These are phyloP conservation scores for Phalacrocorax pelagicus DNA, from an alignment of 2,113 vertebrate genomes.

Conservation along the genomic window DNA sequence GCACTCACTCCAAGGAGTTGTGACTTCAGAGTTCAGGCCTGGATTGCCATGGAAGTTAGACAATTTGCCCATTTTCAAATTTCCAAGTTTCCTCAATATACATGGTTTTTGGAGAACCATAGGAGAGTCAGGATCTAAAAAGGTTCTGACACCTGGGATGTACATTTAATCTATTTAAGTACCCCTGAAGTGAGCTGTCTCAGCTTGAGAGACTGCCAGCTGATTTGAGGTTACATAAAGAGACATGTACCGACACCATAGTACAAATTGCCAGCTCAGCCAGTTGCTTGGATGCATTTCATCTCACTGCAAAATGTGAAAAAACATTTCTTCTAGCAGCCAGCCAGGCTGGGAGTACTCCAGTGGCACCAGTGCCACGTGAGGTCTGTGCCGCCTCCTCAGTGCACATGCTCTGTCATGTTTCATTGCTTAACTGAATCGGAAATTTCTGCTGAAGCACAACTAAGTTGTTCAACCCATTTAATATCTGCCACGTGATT, in stretches of 20 bases:
- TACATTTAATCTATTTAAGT: neutral
- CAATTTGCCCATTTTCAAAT: neutral
- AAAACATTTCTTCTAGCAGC: neutral
- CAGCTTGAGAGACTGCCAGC: neutral
- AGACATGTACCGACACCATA: neutral
- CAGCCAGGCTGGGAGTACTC: neutral
- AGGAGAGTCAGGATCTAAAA: neutral
- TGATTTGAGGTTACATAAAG: neutral
- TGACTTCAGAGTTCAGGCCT: neutral
- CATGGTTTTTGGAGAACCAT: neutral
- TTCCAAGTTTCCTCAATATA: neutral
- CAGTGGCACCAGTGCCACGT: neutral
- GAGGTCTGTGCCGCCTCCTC: neutral
- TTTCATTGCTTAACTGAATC: neutral
- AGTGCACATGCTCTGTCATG: neutral
- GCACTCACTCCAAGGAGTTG: rapidly evolving
- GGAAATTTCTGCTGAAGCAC: neutral
- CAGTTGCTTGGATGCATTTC: neutral
- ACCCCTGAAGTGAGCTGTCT: neutral
- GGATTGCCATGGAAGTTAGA: neutral
- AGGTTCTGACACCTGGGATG: neutral
- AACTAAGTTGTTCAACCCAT: neutral
- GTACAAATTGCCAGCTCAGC: slow-evolving; percentile 2
- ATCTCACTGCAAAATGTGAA: neutral
- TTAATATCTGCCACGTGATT: neutral